Evolutionary conservation across 1,140 invertebrate genomes (phyloP), one percentile per base, ranked within the genome.

Genomic region (Anastatus disparis): DNA sequence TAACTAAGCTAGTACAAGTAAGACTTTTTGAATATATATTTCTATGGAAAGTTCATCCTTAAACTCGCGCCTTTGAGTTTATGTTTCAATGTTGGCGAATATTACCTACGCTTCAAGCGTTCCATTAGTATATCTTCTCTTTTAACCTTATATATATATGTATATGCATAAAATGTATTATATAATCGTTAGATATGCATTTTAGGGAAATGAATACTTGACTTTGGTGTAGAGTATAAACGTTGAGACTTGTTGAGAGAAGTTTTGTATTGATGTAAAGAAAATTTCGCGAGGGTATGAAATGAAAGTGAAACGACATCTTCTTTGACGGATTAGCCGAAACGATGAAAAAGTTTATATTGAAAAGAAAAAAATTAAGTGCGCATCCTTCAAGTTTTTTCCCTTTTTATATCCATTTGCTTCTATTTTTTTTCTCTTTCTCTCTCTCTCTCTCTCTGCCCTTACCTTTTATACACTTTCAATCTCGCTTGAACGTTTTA

Each of bases 321-420:
- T 58, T 8, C 35, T 66, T 66, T 68, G 53, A 68, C 17, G 42
- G 55, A 68, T 59, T 59, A 46, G 26, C 9, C 3, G 26, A 3
- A n/a, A 35, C 44, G 24, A 10, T 40, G 27, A 27, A 15, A 24
- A 67, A 66, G n/a, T 66, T 56, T 56, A 50, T 64, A 53, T 64
- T 40, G 31, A 53, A 38, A n/a, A 2, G 35, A 27, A 66, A 66
- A 64, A 55, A 55, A 66, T 55, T 50, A 65, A 55, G 15, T 55
- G 31, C 35, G 35, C 40, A 53, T 64, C 35, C 40, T 52, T 1
- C 20, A 17, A 22, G 31, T n/a, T n/a, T n/a, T n/a, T n/a, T n/a
- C n/a, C n/a, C n/a, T n/a, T n/a, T n/a, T n/a, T n/a, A n/a, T n/a
- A n/a, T n/a, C n/a, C n/a, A n/a, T n/a, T n/a, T n/a, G n/a, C n/a